Evolutionary conservation across 2,113 vertebrate species (phyloP).

Genomic region (Puntigrus tetrazona): DNA sequence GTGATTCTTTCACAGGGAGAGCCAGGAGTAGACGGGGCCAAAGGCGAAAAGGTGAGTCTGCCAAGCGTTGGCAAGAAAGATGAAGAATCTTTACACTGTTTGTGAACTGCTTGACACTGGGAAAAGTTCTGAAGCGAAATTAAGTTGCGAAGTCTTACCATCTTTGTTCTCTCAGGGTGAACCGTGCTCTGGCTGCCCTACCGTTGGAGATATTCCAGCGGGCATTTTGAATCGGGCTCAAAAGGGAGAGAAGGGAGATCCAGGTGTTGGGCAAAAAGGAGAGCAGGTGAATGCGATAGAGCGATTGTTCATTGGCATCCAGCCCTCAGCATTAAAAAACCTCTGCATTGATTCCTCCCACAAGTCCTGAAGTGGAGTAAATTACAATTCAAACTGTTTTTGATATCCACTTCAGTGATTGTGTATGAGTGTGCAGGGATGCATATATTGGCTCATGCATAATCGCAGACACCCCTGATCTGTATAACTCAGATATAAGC

Average conservation of each 20-base stretch:
- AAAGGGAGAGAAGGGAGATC: slow-evolving; percentile 70
- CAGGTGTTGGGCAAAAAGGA: slow-evolving; percentile 67
- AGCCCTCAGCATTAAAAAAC: background rate
- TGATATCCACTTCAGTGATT: background rate
- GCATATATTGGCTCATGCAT: slow-evolving; percentile 15
- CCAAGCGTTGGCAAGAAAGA: background rate
- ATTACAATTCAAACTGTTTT: slow-evolving; percentile 20
- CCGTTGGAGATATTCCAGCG: slow-evolving; percentile 56
- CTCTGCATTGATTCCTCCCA: background rate
- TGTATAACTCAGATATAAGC: background rate
- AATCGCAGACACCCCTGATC: background rate
- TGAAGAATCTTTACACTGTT: slow-evolving; percentile 27
- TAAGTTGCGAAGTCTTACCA: background rate
- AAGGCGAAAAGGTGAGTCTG: slow-evolving; percentile 76
- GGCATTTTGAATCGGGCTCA: slow-evolving; percentile 46
- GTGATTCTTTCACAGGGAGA: slow-evolving; percentile 70
- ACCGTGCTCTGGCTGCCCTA: slow-evolving; percentile 69
- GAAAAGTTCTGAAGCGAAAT: background rate
- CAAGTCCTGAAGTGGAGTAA: background rate
- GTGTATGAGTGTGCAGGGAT: background rate
- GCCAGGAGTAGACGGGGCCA: slow-evolving; percentile 67
- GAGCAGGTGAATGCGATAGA: slow-evolving; percentile 61
- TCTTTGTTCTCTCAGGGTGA: slow-evolving; percentile 68
- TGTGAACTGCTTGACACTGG: background rate
- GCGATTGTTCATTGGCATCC: background rate